Base-by-base conservation (phyloP, 2,797 vertebrate species). In the Amphiprion clarkii region DNA sequence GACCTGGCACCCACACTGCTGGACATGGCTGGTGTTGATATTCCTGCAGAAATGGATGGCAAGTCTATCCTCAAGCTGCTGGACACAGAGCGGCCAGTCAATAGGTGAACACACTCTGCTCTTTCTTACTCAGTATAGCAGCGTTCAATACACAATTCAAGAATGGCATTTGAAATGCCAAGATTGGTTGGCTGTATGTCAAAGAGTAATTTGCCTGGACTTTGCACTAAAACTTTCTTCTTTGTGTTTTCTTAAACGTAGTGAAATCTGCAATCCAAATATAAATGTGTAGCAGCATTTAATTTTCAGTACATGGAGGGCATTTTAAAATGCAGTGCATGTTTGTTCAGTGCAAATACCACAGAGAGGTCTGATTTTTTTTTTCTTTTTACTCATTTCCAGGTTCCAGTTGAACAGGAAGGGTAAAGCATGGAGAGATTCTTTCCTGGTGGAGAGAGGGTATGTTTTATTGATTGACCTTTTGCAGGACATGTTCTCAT, bases 381-480 rank as follows among this genome's bases (percentile, higher is more conserved):
- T 3, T 65, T 36, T 62, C 4, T 52, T 76, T 66, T 56, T 39
- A 19, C 67, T 79, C 5, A 23, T 68, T 77, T 88, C 52, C 82
- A 99, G 98, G 92, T 98, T 99, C 86, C 97, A 98, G 89, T 84
- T 96, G 77, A 97, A 96, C 93, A 97, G 94, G 90, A 98, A 97
- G 90, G 87, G 92, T 61, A 96, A 97, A 89, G 93, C 96, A 21
- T 99, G 98, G 98, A 95, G 98, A 79, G 97, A 99, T 82, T 98
- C 97, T 0, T 99, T 99, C 90, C 93, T 99, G 74, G 96, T 99
- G 75, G 98, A 99, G 92, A 95, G 98, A 92, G 98, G 98, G 98
- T 99, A 92, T 93, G 95, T 87, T 62, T 81, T 66, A 84, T 89
- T 82, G 56, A 90, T 83, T 87, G 82, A 83, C 83, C 82, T 88